phyloP scores from a whole-genome alignment of 64 coral and sea anemone genomes.

The Anthopleura sola region DNA sequence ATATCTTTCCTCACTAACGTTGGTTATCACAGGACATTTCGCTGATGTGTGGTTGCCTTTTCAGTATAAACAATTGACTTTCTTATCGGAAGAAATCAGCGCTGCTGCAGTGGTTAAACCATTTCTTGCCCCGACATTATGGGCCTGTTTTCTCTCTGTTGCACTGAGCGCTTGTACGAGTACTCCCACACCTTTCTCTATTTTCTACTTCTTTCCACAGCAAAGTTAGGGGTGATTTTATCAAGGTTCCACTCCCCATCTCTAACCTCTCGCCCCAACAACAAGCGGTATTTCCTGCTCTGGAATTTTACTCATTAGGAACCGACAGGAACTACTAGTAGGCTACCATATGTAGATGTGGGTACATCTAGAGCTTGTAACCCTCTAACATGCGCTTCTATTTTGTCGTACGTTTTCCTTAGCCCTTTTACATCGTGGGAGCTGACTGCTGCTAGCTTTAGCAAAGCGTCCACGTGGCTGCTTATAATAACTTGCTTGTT shows the following conservation, averaged over 20 bases:
- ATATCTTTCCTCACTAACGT: constrained; percentile 18
- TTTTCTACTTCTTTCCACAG: too few species aligned
- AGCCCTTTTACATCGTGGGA: neutral
- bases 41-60: neutral
- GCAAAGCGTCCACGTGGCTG: constrained; percentile 3
- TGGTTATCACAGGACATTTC: constrained; percentile 5
- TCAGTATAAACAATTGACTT: neutral
- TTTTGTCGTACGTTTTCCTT: constrained; percentile 20
- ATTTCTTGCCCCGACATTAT: too few species aligned
- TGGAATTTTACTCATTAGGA: constrained; percentile 48
- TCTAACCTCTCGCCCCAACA: constrained; percentile 32
- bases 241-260: constrained; percentile 39
- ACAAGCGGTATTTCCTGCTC: constrained; percentile 43
- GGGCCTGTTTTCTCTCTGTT: too few species aligned
- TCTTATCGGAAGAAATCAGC: neutral
- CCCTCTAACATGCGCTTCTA: constrained; percentile 49
- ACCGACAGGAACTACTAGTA: constrained; percentile 16
- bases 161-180: too few species aligned
- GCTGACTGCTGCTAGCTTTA: neutral
- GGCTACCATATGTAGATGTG: constrained; percentile 36
- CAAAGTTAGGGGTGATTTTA: constrained; percentile 17
- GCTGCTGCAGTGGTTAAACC: too few species aligned
- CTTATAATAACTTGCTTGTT: constrained; percentile 27
- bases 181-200: too few species aligned
- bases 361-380: constrained; percentile 41